A percentile compares a stretch with the other conserved stretches of the same genome.
These are phyloP conservation scores for Phoenicopterus ruber DNA, from an alignment of 2,113 vertebrate species.

Conservation along the genomic window DNA sequence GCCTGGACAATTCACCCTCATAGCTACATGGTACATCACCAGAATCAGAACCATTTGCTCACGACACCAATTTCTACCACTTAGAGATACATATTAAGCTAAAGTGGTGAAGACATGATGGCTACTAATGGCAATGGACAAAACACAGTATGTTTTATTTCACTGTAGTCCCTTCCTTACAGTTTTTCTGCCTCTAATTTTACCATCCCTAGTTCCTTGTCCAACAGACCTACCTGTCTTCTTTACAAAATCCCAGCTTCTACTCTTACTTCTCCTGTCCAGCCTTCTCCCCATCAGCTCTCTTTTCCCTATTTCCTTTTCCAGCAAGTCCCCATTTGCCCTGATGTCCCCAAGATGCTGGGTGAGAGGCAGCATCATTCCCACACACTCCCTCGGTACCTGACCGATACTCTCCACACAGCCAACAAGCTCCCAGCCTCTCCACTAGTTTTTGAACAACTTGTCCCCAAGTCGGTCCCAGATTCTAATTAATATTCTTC, in stretches of 20 bases:
- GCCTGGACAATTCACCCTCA: fast-evolving
- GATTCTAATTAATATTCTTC: neutral
- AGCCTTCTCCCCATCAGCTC: neutral
- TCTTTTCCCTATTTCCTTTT: fast-evolving
- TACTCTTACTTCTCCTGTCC: neutral
- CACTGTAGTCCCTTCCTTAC: neutral
- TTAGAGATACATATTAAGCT: neutral
- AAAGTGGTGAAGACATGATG: neutral
- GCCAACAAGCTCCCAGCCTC: neutral
- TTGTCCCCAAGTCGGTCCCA: neutral
- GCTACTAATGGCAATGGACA: neutral
- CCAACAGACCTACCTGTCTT: neutral
- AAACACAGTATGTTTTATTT: neutral
- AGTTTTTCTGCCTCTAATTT: neutral
- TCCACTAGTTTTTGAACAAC: neutral
- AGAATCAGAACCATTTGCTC: neutral
- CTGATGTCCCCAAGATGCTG: neutral
- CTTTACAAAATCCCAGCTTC: neutral
- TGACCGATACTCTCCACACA: neutral
- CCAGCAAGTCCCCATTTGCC: neutral
- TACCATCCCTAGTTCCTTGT: neutral
- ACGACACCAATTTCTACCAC: neutral
- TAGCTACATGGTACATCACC: neutral
- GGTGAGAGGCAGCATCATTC: neutral
- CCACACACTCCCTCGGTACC: neutral